A percentile compares a stretch with the other conserved stretches of the same genome.
phyloP scores from a whole-genome alignment of 2,113 vertebrate species.

The Abramis brama region DNA sequence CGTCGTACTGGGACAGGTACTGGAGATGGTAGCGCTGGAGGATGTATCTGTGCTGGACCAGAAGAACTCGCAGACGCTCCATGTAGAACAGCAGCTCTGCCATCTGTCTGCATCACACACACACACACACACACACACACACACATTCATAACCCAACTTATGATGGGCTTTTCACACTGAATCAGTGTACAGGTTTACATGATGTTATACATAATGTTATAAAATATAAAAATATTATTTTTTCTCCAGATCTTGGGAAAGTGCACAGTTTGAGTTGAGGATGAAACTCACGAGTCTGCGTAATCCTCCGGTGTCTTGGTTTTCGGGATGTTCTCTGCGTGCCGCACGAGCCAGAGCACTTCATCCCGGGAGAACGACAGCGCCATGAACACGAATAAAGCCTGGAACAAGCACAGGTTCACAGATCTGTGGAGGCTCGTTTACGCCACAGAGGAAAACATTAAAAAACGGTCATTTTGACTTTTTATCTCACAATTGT shows the following conservation, averaged over 20 bases:
- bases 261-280: no score
- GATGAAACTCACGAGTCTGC: conserved; percentile 76
- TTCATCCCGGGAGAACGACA: conserved; percentile 92
- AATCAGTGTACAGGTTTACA: no score
- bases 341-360: conserved; percentile 89
- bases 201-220: no score
- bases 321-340: conserved; percentile 89
- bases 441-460: no score
- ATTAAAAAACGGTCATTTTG: no score
- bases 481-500: no score
- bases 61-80: conserved; percentile 79
- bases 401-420: conserved; percentile 71
- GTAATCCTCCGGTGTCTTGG: conserved; percentile 87
- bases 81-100: conserved; percentile 87
- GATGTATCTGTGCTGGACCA: conserved; percentile 69
- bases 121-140: neutral
- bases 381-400: conserved; percentile 87
- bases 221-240: no score
- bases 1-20: conserved; percentile 89
- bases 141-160: no score
- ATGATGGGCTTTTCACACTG: no score
- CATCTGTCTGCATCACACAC: conserved; percentile 73
- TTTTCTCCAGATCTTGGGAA: no score
- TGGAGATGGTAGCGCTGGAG: conserved; percentile 87
- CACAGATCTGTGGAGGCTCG: neutral